Percentiles rank a stretch among this genome's conserved stretches.
These are phyloP conservation scores for Pocillopora grandis DNA, from an alignment of 92 coral and sea anemone species.

Conservation along the genomic window DNA sequence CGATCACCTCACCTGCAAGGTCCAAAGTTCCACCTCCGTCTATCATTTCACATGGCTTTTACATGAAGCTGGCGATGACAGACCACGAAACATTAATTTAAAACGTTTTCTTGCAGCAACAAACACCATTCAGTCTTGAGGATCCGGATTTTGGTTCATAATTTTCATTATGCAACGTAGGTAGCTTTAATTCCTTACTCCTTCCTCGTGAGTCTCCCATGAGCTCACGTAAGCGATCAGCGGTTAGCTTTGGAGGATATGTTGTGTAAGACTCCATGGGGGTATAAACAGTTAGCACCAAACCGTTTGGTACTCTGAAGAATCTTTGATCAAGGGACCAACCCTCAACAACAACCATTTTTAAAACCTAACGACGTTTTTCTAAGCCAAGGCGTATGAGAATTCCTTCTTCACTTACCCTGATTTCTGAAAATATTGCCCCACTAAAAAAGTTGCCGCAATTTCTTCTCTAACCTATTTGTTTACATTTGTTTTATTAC, in stretches of 20 bases:
- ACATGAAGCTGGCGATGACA: too few species aligned
- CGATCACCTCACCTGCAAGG: slow-evolving; percentile 10
- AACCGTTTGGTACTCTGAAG: too few species aligned
- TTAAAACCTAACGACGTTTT: too few species aligned
- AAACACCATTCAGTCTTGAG: background rate
- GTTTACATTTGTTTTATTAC: too few species aligned
- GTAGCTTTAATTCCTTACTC: background rate
- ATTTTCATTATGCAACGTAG: background rate
- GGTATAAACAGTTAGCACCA: background rate
- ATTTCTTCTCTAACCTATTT: too few species aligned
- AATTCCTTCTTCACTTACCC: too few species aligned
- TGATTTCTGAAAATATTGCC: too few species aligned
- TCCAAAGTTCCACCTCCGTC: too few species aligned
- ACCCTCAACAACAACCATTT: too few species aligned
- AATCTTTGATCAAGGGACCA: too few species aligned
- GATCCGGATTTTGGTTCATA: background rate
- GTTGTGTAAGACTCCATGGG: background rate
- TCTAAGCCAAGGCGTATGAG: too few species aligned
- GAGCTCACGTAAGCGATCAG: background rate
- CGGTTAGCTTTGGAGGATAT: background rate
- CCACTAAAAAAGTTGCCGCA: too few species aligned
- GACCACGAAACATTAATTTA: background rate
- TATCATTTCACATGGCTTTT: slow-evolving; percentile 21
- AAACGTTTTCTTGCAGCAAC: background rate
- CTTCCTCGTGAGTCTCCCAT: background rate